Evolutionary conservation across 2,888 invertebrate species (phyloP).

Genomic region (Pycnomerus fuliginosus): DNA sequence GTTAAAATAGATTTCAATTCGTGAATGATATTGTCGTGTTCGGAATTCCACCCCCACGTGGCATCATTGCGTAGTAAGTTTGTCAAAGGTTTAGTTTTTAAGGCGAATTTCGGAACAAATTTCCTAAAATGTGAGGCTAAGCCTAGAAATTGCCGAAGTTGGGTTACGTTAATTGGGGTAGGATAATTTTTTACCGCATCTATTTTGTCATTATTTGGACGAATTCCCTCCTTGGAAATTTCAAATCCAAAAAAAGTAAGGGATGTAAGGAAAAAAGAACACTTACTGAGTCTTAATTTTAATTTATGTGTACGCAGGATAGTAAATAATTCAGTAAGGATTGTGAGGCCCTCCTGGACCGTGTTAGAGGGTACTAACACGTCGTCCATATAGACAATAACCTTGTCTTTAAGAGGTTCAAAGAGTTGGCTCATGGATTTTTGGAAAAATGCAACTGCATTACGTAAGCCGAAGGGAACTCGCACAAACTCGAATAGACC

Average conservation of each 20-base stretch:
- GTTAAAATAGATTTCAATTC: neutral
- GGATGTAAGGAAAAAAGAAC: slow-evolving; percentile 1
- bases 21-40: slow-evolving; percentile 1
- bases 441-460: slow-evolving; percentile 14
- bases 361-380: slow-evolving; percentile 18
- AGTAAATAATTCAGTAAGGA: slow-evolving; percentile 4
- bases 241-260: neutral
- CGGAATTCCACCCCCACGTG: neutral
- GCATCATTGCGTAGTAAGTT: neutral
- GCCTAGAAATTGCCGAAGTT: slow-evolving; percentile 1
- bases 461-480: slow-evolving; percentile 2
- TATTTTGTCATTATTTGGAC: neutral
- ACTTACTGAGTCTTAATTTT: neutral
- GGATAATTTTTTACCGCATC: neutral
- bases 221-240: slow-evolving; percentile 1
- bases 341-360: slow-evolving; percentile 9
- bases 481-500: slow-evolving; percentile 1
- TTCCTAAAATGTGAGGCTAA: slow-evolving; percentile 3
- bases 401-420: slow-evolving; percentile 4
- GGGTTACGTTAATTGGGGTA: neutral
- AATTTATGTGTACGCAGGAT: neutral
- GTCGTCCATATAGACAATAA: slow-evolving; percentile 15
- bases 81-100: slow-evolving; percentile 1
- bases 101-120: slow-evolving; percentile 1
- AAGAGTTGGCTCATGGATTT: slow-evolving; percentile 13